Percentiles rank a stretch among this genome's conserved stretches.
Evolutionary conservation across 2,888 invertebrate species (phyloP).

Genomic region (Dinocampus coccinellae): DNA sequence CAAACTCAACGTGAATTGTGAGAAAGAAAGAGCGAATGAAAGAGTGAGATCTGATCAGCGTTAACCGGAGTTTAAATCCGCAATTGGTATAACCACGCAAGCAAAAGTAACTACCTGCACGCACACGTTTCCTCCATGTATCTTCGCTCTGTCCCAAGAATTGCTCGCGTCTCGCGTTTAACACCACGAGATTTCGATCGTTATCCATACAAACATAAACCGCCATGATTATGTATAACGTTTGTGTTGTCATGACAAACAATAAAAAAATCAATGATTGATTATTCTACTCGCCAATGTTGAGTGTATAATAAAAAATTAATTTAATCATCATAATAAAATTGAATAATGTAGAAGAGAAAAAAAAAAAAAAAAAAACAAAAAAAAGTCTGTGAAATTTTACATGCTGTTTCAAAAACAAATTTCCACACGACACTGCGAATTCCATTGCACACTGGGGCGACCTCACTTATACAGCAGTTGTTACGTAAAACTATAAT

Average conservation of each 20-base stretch:
- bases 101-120: conserved; percentile 11
- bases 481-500: conserved; percentile 60
- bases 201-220: conserved; percentile 47
- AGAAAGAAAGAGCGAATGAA: conserved; percentile 15
- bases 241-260: conserved; percentile 1
- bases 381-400: not conserved
- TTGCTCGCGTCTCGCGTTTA: not conserved
- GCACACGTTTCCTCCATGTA: conserved; percentile 16
- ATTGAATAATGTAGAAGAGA: not conserved
- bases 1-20: conserved; percentile 34
- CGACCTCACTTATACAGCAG: conserved; percentile 44
- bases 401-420: not conserved
- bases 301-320: not conserved
- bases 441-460: conserved; percentile 45
- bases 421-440: conserved; percentile 29
- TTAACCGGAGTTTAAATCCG: conserved; percentile 46
- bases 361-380: not conserved
- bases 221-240: conserved; percentile 32
- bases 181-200: conserved; percentile 49
- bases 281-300: too few relatives aligned
- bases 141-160: conserved; percentile 28
- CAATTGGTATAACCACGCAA: conserved; percentile 43
- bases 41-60: conserved; percentile 44
- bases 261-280: not conserved
- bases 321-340: not conserved